Evolutionary conservation across 2,113 vertebrate genomes (phyloP).

Genomic region (Jaculus jaculus): DNA sequence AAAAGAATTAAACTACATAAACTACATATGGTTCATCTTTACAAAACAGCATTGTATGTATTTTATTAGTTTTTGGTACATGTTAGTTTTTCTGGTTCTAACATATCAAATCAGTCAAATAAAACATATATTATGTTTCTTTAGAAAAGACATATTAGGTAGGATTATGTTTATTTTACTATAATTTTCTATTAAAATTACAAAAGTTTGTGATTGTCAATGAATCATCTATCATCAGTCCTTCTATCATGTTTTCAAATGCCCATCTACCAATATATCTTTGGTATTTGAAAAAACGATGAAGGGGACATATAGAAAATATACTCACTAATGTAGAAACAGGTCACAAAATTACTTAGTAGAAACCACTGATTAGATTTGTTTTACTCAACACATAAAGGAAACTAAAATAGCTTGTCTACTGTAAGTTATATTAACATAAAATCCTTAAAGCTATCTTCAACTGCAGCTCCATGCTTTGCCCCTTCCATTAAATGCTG

Average conservation of each 20-base stretch:
- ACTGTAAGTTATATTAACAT: neutral
- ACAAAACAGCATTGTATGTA: neutral
- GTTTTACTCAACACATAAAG: neutral
- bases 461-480: neutral
- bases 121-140: neutral
- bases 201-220: neutral
- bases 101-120: slow-evolving; percentile 39
- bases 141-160: neutral
- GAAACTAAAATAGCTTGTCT: slow-evolving; percentile 13
- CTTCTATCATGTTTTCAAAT: neutral
- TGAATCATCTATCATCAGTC: neutral
- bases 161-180: neutral
- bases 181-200: neutral
- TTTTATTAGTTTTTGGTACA: neutral
- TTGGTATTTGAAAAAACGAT: neutral
- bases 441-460: slow-evolving; percentile 38
- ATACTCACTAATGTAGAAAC: neutral
- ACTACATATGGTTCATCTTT: neutral
- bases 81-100: neutral
- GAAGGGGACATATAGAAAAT: neutral
- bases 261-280: neutral
- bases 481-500: slow-evolving; percentile 35
- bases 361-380: neutral
- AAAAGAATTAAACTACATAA: neutral
- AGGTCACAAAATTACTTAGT: neutral